Base-by-base conservation (phyloP, 2,113 vertebrate genomes). In the Hippocampus guttulatus region DNA sequence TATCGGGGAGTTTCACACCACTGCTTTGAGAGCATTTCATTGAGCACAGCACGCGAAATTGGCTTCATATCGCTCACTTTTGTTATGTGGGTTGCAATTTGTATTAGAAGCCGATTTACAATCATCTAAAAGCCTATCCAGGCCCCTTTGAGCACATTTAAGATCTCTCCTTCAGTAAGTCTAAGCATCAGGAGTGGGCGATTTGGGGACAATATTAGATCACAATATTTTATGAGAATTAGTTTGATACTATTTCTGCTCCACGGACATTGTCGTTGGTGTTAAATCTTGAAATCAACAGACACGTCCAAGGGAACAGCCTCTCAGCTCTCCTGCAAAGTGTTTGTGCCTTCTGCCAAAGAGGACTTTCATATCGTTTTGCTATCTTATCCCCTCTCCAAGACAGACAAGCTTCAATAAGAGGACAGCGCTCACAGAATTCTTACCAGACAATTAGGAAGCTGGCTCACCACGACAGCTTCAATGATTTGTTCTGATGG, bases 321-420 rank as follows among this genome's bases (percentile, higher is more conserved):
- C 86, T 89, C 88, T 88, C 90, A 89, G 88, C 87, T 86, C 80
- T 77, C 83, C 84, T 83, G 85, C 86, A 88, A 87, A 91, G 90
- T 92, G 90, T 91, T 90, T 88, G 87, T 85, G 82, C 84, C 84
- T 89, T 85, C 86, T 91, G 91, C 90, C 91, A 92, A 90, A 88
- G 88, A 90, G 88, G 89, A 90, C 87, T 90, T 91, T 91, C 90
- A 92, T 86, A 88, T 87, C 84, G 87, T 80, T 85, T 91, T 89
- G 84, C 89, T 85, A 89, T 91, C 88, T 85, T 88, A 87, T 90
- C 86, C 83, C 86, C 87, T 88, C 86, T 88, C 90, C 87, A 88
- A 91, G 88, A 89, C 88, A 85, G 88, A 88, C 84, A 84, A 68
- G 82, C 89, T 88, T 91, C 89, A 89, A 91, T 91, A 91, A 88